These are phyloP conservation scores for Muraenolepis orangiensis DNA, from an alignment of 2,797 vertebrate genomes.

Conservation along the genomic window DNA sequence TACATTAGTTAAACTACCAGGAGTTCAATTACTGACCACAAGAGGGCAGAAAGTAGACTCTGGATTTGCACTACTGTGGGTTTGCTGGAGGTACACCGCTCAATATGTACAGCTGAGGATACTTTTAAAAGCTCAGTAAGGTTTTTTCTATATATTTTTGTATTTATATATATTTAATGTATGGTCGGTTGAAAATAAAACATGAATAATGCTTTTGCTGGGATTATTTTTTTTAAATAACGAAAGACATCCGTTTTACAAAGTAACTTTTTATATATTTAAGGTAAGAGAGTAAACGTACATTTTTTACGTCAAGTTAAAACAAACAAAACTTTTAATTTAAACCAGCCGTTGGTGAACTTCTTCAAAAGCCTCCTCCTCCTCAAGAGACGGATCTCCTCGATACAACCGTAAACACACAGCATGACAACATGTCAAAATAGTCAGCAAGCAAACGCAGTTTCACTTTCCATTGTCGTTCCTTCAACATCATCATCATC, in stretches of 20 bases:
- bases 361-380: constrained; percentile 2
- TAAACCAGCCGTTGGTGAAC: constrained; percentile 33
- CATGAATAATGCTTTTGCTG: background rate
- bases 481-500: constrained; percentile 4
- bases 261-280: constrained; percentile 58
- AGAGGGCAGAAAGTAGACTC: background rate
- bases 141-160: background rate
- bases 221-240: background rate
- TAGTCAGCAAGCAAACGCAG: background rate
- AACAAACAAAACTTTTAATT: constrained; percentile 44
- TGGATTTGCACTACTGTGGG: background rate
- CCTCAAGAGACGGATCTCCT: constrained; percentile 4
- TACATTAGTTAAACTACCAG: background rate
- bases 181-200: background rate
- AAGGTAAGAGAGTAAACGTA: constrained; percentile 58
- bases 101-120: background rate
- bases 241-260: constrained; percentile 18
- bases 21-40: background rate
- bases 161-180: background rate
- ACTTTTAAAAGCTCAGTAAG: background rate
- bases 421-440: constrained; percentile 5
- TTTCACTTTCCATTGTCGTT: background rate
- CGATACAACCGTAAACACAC: constrained; percentile 25
- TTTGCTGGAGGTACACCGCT: background rate
- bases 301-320: constrained; percentile 39